These are phyloP conservation scores for Gonatopus flavifemur DNA, from an alignment of 1,140 invertebrate genomes.

Conservation along the genomic window DNA sequence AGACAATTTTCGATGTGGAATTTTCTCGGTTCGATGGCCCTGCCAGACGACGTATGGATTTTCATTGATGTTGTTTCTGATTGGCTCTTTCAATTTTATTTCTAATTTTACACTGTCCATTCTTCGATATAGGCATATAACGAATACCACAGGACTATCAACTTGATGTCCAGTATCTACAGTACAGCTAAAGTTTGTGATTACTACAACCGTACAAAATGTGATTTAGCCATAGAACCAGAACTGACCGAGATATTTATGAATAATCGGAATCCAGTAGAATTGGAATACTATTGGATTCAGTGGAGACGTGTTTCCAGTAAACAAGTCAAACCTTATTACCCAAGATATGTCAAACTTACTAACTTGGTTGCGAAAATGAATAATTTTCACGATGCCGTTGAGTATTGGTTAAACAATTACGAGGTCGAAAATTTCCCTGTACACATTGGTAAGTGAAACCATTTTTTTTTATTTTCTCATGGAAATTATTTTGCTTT, in stretches of 20 bases:
- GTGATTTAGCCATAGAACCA: conserved; percentile 68
- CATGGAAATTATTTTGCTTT: too few relatives aligned
- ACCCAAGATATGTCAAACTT: conserved; percentile 71
- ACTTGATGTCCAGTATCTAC: conserved; percentile 76
- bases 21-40: too few relatives aligned
- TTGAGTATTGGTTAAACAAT: conserved; percentile 63
- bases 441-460: conserved; percentile 56
- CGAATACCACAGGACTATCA: conserved; percentile 64
- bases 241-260: conserved; percentile 71
- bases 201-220: conserved; percentile 65
- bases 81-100: too few relatives aligned
- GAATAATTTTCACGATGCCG: conserved; percentile 65
- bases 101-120: too few relatives aligned
- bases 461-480: not conserved
- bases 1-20: too few relatives aligned
- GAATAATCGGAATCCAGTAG: conserved; percentile 68
- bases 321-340: conserved; percentile 67
- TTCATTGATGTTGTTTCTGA: too few relatives aligned
- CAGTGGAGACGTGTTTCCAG: conserved; percentile 75
- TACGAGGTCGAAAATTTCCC: conserved; percentile 65
- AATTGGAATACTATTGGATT: conserved; percentile 75
- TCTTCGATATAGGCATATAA: conserved; percentile 63
- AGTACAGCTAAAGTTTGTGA: conserved; percentile 78
- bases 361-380: conserved; percentile 77
- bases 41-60: too few relatives aligned